Evolutionary conservation across 2,888 invertebrate genomes (phyloP).

Genomic region (Tipula unca): DNA sequence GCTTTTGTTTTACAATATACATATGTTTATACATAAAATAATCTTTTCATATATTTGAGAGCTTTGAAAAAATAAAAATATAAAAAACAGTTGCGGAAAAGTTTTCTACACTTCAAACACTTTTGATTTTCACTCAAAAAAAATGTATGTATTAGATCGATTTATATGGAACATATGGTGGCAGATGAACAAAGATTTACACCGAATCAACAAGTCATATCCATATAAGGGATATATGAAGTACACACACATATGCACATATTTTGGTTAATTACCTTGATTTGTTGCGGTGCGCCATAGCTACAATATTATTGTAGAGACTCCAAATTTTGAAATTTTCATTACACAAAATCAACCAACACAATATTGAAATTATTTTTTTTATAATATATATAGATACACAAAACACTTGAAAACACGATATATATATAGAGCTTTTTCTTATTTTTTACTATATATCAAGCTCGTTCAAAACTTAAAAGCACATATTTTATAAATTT

Average conservation of each 20-base stretch:
- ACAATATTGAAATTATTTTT: not conserved
- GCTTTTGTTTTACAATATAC: not conserved
- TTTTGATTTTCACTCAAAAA: not conserved
- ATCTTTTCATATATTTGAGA: not conserved
- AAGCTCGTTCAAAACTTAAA: not conserved
- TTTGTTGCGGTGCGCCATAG: constrained; percentile 21
- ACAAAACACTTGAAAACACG: not conserved
- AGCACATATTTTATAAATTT: not conserved
- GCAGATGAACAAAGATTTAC: not conserved
- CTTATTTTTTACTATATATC: not conserved
- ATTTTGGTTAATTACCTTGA: constrained; percentile 19
- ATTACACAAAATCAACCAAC: not conserved
- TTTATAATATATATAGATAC: not conserved
- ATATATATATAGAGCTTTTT: not conserved
- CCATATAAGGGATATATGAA: not conserved
- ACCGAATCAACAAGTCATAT: not conserved
- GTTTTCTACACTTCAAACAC: not conserved
- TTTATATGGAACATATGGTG: not conserved
- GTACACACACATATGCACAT: not conserved
- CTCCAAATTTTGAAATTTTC: constrained; percentile 9
- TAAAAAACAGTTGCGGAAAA: not conserved
- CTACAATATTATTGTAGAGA: not conserved
- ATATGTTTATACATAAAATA: not conserved
- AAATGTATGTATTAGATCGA: not conserved
- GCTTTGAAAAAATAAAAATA: not conserved